Percentiles rank a stretch among this genome's conserved stretches.
Conservation (phyloP, 53 echinoderm and acorn worm species). For the Luidia sarsii region DNA sequence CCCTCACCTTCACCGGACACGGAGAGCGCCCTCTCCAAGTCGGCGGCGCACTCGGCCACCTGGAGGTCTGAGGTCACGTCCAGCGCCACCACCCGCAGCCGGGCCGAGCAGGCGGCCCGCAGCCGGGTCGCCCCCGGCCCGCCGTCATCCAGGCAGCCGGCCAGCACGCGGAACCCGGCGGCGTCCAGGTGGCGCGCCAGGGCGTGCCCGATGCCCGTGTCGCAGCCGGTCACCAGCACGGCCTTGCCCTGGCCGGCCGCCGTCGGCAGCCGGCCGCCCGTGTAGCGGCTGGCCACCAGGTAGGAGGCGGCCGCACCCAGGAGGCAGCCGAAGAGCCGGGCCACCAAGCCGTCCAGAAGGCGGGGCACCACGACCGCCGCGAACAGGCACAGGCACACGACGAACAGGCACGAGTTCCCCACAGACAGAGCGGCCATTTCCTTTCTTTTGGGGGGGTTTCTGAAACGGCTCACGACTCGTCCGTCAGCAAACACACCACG, state of each 20-base stretch:
- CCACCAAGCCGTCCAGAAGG: slow-evolving; percentile 3
- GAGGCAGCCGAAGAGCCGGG: not conserved
- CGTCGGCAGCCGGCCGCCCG: not conserved
- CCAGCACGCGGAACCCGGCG: slow-evolving; percentile 72
- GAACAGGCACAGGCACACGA: slow-evolving; percentile 1
- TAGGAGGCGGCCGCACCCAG: slow-evolving; percentile 16
- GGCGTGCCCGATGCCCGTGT: slow-evolving; percentile 76
- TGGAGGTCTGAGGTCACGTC: slow-evolving; percentile 71
- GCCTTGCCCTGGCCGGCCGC: slow-evolving; percentile 47
- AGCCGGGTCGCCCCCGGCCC: slow-evolving; percentile 41
- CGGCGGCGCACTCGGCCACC: slow-evolving; percentile 33
- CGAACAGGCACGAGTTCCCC: not conserved
- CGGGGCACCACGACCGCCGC: not conserved
- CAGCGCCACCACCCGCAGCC: slow-evolving; percentile 54
- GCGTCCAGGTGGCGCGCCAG: slow-evolving; percentile 57
- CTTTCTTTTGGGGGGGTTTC: no score
- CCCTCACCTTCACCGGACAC: slow-evolving; percentile 54
- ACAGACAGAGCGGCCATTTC: slow-evolving; percentile 1
- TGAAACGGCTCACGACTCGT: no score
- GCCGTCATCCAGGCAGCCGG: slow-evolving; percentile 58
- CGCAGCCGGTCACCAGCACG: slow-evolving; percentile 79
- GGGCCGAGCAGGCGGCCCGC: not conserved
- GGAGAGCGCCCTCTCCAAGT: slow-evolving; percentile 32
- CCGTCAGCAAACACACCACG: no score
- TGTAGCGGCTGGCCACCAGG: not conserved